Conservation (phyloP, 2,113 vertebrate species). For the Marcusenius ussheri region DNA sequence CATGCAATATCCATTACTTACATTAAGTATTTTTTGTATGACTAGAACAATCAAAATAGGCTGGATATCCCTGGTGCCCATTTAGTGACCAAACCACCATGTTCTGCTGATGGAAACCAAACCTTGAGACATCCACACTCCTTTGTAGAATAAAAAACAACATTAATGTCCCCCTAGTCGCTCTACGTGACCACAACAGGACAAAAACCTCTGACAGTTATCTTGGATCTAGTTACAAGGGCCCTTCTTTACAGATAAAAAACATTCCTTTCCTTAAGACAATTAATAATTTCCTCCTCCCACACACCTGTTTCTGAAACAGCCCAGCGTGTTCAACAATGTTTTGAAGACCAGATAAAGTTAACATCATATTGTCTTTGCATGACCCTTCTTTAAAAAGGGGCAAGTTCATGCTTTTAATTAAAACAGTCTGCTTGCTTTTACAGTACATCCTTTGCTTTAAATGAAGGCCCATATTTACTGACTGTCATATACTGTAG, state of each 20-base stretch:
- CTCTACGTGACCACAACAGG: not conserved
- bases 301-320: slow-evolving; percentile 23
- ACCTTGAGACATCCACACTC: not conserved
- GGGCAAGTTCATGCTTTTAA: not conserved
- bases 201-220: not conserved
- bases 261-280: slow-evolving; percentile 30
- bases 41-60: slow-evolving; percentile 14
- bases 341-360: not conserved
- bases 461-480: not conserved
- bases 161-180: not conserved
- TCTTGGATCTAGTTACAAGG: slow-evolving; percentile 22
- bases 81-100: slow-evolving; percentile 6
- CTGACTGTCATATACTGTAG: not conserved
- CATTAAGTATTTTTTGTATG: slow-evolving; percentile 14
- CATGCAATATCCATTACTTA: not conserved
- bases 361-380: not conserved
- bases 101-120: slow-evolving; percentile 9
- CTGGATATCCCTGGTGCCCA: not conserved
- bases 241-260: slow-evolving; percentile 26
- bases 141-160: not conserved
- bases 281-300: slow-evolving; percentile 29
- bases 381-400: not conserved
- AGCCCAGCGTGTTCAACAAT: slow-evolving; percentile 27
- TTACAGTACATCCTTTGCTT: not conserved
- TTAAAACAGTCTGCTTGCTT: not conserved